phyloP scores from a whole-genome alignment of 2,113 vertebrate species.

The Polypterus bichir region DNA sequence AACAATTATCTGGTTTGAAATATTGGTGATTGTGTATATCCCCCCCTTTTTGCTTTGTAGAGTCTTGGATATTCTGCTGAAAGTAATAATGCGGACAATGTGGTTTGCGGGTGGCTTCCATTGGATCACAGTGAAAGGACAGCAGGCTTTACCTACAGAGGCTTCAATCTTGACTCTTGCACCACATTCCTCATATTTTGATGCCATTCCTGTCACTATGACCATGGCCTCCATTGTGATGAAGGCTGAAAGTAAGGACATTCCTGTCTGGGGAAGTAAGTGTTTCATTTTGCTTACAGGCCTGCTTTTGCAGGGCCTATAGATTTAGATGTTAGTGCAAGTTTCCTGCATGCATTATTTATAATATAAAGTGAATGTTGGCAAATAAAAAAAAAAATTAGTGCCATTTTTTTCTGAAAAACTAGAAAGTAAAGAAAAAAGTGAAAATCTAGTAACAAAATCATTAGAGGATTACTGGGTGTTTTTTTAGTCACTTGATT shows the following conservation, averaged over 20 bases:
- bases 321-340: too few species aligned
- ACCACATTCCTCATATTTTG: slow-evolving; percentile 89
- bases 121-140: slow-evolving; percentile 76
- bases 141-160: slow-evolving; percentile 55
- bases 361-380: too few species aligned
- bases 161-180: slow-evolving; percentile 77
- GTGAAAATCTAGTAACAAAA: too few species aligned
- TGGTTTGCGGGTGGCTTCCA: slow-evolving; percentile 95
- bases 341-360: too few species aligned
- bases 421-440: too few species aligned
- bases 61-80: slow-evolving; percentile 63
- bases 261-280: slow-evolving; percentile 96
- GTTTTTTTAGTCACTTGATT: too few species aligned
- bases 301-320: too few species aligned
- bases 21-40: slow-evolving; percentile 1
- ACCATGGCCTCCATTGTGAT: slow-evolving; percentile 87
- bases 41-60: slow-evolving; percentile 37
- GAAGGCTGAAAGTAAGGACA: slow-evolving; percentile 83
- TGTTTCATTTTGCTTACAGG: slow-evolving; percentile 21
- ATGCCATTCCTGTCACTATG: slow-evolving; percentile 89
- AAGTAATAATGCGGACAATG: slow-evolving; percentile 80
- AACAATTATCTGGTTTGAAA: neutral
- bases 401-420: too few species aligned
- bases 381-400: too few species aligned
- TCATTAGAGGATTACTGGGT: too few species aligned